Evolutionary conservation across 2,797 vertebrate species (phyloP), one percentile per base, ranked within the genome.

Genomic region (Muscicapa striata): DNA sequence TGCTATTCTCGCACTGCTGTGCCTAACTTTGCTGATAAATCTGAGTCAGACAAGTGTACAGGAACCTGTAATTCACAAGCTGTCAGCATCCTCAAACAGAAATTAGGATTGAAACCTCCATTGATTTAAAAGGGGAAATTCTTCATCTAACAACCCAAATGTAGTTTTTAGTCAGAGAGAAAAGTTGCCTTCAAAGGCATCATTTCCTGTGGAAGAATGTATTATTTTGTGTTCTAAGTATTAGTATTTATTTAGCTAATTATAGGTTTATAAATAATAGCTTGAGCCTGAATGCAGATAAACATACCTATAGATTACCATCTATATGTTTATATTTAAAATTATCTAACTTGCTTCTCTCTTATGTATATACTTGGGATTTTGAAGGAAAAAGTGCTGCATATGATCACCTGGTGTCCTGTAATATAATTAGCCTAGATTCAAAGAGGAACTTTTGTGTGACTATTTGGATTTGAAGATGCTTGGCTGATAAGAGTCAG

Each of bases 21-120:
- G 69, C 81, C 85, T 97, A 94, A 97, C 93, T 89, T 90, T 94
- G 74, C 46, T 78, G 87, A 83, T 91, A 94, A 93, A 94, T 97
- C 82, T 89, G 75, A 84, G 38, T 74, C 57, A 83, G 46, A 73
- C 13, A 91, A 93, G 36, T 45, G 6, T 22, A 64, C 63, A 83
- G 55, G 38, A 93, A 24, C 46, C 43, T 85, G 57, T 45, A 89
- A 80, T 79, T 86, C 85, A 91, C 83, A 94, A 95, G 59, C 67
- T 40, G 74, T 43, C 69, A 38, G 15, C 24, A 24, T 79, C 81
- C 41, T 48, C 66, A 87, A 78, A 34, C 26, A 68, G 68, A 73
- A 86, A 79, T 84, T 49, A 76, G 67, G 59, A 93, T 26, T 66
- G 40, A 67, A 83, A 41, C 43, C 48, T 92, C 59, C 55, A 90